Evolutionary conservation across 2,113 vertebrate species (phyloP).

Genomic region (Crotalus helleri): DNA sequence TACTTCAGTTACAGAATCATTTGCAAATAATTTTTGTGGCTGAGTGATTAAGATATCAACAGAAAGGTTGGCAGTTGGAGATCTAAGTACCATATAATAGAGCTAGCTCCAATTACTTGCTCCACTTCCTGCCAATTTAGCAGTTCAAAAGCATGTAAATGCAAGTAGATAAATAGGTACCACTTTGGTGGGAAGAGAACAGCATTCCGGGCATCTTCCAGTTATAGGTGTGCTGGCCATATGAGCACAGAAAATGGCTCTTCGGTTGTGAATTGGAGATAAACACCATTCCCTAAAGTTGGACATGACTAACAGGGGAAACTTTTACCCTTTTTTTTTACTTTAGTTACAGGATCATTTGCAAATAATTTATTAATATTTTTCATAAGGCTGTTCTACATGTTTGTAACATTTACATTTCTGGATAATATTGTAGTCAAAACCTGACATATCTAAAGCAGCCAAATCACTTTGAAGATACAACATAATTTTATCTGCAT

Average conservation of each 20-base stretch:
- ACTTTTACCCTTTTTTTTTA: neutral
- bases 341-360: neutral
- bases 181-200: neutral
- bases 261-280: neutral
- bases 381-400: neutral
- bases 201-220: neutral
- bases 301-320: neutral
- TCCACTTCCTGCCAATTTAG: neutral
- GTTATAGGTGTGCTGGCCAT: neutral
- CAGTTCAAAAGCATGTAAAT: neutral
- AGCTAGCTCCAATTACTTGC: neutral
- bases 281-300: neutral
- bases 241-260: neutral
- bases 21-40: neutral
- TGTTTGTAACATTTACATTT: neutral
- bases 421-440: neutral
- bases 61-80: neutral
- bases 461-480: neutral
- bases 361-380: neutral
- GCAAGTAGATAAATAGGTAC: neutral
- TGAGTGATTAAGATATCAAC: neutral
- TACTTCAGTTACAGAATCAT: neutral
- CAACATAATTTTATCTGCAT: neutral
- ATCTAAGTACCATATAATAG: neutral
- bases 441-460: neutral